These are phyloP conservation scores for Anthopleura xanthogrammica DNA, from an alignment of 92 coral and sea anemone species.

Conservation along the genomic window DNA sequence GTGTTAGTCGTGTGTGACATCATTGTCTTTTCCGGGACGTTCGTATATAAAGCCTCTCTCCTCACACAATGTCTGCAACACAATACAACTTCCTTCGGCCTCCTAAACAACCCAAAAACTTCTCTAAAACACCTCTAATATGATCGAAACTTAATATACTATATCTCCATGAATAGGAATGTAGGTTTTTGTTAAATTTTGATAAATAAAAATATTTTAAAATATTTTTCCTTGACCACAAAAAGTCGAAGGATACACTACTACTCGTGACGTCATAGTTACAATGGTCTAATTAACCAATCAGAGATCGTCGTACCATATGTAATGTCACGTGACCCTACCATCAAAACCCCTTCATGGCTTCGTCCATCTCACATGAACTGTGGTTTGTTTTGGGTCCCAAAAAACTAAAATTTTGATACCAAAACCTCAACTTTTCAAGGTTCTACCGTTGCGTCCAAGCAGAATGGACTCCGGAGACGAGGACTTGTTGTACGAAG, in stretches of 20 bases:
- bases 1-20: conserved; percentile 9
- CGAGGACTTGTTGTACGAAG: conserved; percentile 85
- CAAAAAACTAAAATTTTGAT: conserved; percentile 1
- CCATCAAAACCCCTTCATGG: conserved; percentile 61
- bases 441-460: conserved; percentile 4
- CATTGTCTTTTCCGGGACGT: conserved; percentile 14
- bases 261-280: conserved; percentile 44
- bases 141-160: background rate
- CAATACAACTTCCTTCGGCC: background rate
- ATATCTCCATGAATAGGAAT: background rate
- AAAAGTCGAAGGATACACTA: background rate
- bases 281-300: conserved; percentile 54
- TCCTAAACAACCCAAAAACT: background rate
- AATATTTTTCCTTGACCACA: background rate
- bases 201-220: too few relatives aligned
- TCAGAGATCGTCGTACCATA: conserved; percentile 27
- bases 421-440: background rate
- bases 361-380: conserved; percentile 58
- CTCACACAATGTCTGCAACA: background rate
- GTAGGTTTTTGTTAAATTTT: background rate
- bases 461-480: conserved; percentile 91
- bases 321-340: conserved; percentile 71
- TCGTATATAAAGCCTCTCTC: conserved; percentile 4
- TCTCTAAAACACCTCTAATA: background rate
- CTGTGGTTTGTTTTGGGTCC: conserved; percentile 47